Base-by-base conservation (phyloP, 2,113 vertebrate species). In the Platichthys stellatus region DNA sequence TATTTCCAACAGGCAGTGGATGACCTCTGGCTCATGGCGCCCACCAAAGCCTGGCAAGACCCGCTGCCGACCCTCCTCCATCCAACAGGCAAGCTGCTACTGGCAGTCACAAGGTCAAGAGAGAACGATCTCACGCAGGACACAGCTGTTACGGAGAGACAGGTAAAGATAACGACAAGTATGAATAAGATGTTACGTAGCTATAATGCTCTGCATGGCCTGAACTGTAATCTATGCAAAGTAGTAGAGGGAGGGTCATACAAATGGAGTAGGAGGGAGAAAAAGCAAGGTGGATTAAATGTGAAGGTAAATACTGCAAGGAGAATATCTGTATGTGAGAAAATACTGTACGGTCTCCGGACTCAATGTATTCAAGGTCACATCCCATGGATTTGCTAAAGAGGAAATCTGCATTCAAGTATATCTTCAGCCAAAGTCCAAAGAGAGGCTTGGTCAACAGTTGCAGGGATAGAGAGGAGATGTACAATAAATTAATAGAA, bases 21-120 rank as follows among this genome's bases (percentile, higher is more conserved):
- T 80, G 76, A 96, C 87, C 90, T 95, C 93, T 12, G 93, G 89
- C 3, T 93, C 94, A 49, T 90, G 89, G 67, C 77, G 78, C 0
- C 94, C 93, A 4, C 82, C 88, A 68, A 96, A 95, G 90, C 94
- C 89, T 3, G 88, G 93, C 73, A 93, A 84, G 0, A 88, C 92
- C 1, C 88, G 90, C 78, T 89, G 93, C 72, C 89, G 83, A 74
- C 93, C 94, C 43, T 94, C 91, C 45, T 94, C 91, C 66, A 91
- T 89, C 84, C 90, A 89, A 58, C 89, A 93, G 47, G 88, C 94
- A 82, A 96, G 95, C 85, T 95, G 95, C 81, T 93, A 82, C 91
- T 94, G 94, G 86, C 92, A 94, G 40, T 93, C 90, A 23, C 91
- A 9, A 15, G 59, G 66, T 26, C 21, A 35, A 72, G 75, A 71